Base-by-base conservation (phyloP, 2,888 invertebrate genomes). In the Tachina grossa region DNA sequence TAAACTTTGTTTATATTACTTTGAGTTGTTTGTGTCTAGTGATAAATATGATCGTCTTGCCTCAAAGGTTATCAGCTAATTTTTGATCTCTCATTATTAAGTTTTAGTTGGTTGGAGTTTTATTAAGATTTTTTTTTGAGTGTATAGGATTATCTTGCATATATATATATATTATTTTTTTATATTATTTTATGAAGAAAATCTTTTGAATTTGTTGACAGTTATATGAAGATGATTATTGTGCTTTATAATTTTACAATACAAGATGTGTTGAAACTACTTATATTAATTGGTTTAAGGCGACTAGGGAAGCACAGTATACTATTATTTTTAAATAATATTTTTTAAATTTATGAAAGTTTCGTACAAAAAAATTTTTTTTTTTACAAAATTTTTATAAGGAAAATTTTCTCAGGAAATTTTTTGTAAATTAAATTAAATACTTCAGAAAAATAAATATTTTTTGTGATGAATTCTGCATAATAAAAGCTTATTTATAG, bases 41-140 rank as follows among this genome's bases (percentile, higher is more conserved):
- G 83, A 75, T 81, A 75, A 75, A 81, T 6, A 57, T 77, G 65
- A 71, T 71, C 57, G 43, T 76, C 31, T 57, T 51, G 76, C 14
- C 49, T 65, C n/a, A 4, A 59, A 77, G 83, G 77, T 83, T 83
- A 83, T 83, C 77, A 83, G 65, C 65, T 59, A 16, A 59, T 61
- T 45, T 8, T 13, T 72, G 77, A 77, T 77, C 77, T 66, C 72
- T 69, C 3, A 47, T 3, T 53, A 55, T 31, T 41, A 49, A 11
- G 16, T 45, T 13, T n/a, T 39, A 53, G 66, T 57, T 39, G 49
- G 11, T 41, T 47, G 41, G 9, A 68, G 68, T 22, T 63, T 4
- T 59, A 68, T 14, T 13, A 66, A 80, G 51, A 65, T 14, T 59
- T 74, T 72, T 14, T 66, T 59, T 3, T 49, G 41, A 72, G 57